Base-by-base conservation (phyloP, 2,113 vertebrate species). In the Sminthopsis crassicaudata region DNA sequence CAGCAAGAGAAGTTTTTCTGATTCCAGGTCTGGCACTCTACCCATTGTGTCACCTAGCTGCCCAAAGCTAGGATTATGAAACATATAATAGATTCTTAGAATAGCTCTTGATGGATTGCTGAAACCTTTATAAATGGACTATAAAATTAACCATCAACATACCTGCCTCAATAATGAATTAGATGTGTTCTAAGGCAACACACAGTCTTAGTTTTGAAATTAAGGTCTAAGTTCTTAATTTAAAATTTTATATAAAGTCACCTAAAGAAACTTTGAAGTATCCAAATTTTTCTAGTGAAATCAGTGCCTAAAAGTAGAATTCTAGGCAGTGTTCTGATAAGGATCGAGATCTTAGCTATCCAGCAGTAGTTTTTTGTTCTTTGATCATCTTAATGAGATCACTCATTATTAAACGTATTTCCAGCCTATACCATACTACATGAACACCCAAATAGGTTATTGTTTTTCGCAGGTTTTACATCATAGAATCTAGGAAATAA, bases 401-500 rank as follows among this genome's bases (percentile, higher is more conserved):
- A 84, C 7, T 84, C n/a, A 84, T 84, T 84, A 8, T 84, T 42
- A 84, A 84, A 76, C 42, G 1, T 23, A 84, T 84, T 84, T 93
- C 46, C 89, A 60, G 6, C 8, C 55, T 76, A 50, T 9, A 94
- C 16, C 91, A 23, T 92, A 24, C 50, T 94, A 42, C 2, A 22
- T 90, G 90, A 36, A 48, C 9, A 93, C 8, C 94, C 36, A 94
- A 57, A 16, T 16, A 53, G 90, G 25, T 89, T 91, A 76, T 67
- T 67, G 27, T 67, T 42, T 42, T 97, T 95, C 76, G 67, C 11
- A 90, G 26, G 55, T 60, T 92, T 97, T 95, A 94, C 91, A 96
- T 5, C 93, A 36, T 89, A 90, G 22, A 96, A 93, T 11, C 95
- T 60, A 27, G 93, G 48, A 96, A 91, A 51, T 92, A 25, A 76